These are phyloP conservation scores for Onychomys arenicola DNA, from an alignment of 2,797 vertebrate species.

Conservation along the genomic window DNA sequence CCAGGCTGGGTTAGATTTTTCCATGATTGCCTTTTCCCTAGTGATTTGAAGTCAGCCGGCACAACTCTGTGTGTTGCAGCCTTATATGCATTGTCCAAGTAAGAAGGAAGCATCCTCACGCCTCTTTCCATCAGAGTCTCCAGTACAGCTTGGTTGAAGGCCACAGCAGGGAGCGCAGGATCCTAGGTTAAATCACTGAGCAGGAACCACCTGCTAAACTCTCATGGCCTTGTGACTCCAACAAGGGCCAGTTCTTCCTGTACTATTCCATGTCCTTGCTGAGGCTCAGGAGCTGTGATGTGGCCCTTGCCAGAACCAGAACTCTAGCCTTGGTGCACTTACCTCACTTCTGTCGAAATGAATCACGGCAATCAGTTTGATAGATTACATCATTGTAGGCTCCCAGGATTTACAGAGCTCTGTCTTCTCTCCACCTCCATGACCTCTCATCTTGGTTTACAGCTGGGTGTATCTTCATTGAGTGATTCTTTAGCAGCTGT, in stretches of 20 bases:
- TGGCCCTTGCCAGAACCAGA: not conserved
- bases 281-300: not conserved
- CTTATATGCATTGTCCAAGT: not conserved
- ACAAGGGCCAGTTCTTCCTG: not conserved
- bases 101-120: not conserved
- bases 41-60: not conserved
- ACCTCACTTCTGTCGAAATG: not conserved
- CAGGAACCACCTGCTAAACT: not conserved
- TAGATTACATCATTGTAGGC: not conserved
- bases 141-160: not conserved
- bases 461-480: not conserved
- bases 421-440: not conserved
- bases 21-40: not conserved
- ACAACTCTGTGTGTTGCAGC: not conserved
- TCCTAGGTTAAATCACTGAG: too few relatives aligned
- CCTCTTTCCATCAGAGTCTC: not conserved
- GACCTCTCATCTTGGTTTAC: not conserved
- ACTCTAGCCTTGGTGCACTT: not conserved
- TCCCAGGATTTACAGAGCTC: not conserved
- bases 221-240: not conserved
- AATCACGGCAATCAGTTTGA: not conserved
- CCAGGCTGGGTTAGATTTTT: not conserved
- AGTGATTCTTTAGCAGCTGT: not conserved
- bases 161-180: not conserved
- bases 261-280: not conserved